phyloP scores from a whole-genome alignment of 2,888 invertebrate genomes.

The Marronus borbonicus region DNA sequence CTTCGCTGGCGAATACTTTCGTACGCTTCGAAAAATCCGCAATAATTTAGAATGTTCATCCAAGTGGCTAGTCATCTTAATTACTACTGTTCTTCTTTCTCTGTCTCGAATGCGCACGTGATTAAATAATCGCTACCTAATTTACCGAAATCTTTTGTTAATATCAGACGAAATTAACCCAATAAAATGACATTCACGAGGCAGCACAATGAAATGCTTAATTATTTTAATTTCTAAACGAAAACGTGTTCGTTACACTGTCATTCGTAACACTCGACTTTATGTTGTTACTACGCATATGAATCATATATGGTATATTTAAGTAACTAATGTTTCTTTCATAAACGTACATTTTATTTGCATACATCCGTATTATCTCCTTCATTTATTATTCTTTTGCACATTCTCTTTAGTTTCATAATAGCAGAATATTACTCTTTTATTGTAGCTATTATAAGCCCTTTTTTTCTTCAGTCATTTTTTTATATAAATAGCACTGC shows the following conservation, averaged over 20 bases:
- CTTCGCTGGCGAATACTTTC: conserved; percentile 36
- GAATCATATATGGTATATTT: neutral
- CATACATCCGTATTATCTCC: no score
- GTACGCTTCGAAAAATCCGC: conserved; percentile 38
- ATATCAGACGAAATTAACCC: neutral
- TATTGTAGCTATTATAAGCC: no score
- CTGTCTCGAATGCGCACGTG: conserved; percentile 14
- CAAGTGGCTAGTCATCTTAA: conserved; percentile 45
- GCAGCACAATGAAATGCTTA: neutral
- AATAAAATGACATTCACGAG: neutral
- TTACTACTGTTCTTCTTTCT: conserved; percentile 35
- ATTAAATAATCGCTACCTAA: conserved; percentile 25
- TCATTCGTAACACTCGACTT: neutral
- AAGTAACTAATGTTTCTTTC: neutral
- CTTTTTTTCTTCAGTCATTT: no score
- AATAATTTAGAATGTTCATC: conserved; percentile 49
- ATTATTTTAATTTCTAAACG: conserved; percentile 18
- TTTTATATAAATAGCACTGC: no score
- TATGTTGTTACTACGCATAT: neutral
- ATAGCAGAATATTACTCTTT: no score
- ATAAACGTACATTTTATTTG: no score
- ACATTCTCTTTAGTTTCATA: no score
- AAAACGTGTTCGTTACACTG: conserved; percentile 14
- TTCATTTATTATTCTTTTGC: no score
- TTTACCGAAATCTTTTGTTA: conserved; percentile 2